Evolutionary conservation across 2,888 invertebrate species (phyloP), one percentile per base, ranked within the genome.

Genomic region (Temnothorax unifasciatus): DNA sequence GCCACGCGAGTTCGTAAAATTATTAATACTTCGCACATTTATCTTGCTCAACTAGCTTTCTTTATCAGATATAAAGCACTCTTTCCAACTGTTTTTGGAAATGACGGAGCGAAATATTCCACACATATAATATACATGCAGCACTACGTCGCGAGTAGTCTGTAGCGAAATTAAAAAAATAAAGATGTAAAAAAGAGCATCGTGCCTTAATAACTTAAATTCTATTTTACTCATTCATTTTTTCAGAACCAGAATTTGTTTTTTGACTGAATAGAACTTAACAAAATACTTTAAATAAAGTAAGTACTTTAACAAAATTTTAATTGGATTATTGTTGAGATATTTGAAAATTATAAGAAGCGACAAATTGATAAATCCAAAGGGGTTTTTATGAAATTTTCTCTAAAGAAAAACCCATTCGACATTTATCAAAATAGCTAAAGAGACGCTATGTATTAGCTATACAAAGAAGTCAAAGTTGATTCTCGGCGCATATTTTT

Each of bases 21-120:
- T 88, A 88, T 87, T 84, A 86, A 88, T 88, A 88, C 82, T 61
- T 71, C 29, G 79, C 82, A 57, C 74, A 79, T 86, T 87, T 57
- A 75, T 84, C 86, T 83, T 79, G 68, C 29, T 76, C 82, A 77
- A 77, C 82, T 61, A 11, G 25, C 1, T 18, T 41, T 25, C n/a
- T 61, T 61, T 47, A 11, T 18, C 25, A 21, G 3, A 25, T 44
- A n/a, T 41, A 68, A 57, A 77, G 29, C 21, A 18, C 25, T 44
- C 13, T 54, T 54, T n/a, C 13, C 3, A 41, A 8, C 38, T 11
- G 6, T 50, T 47, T 63, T 75, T 4, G 2, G 1, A 63, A 34
- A 75, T 63, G 15, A 50, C 21, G 57, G 3, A 59, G 13, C n/a
- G 15, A 63, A 75, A 50, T 50, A 63, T 63, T n/a, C 5, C 21